Evolutionary conservation across 2,113 vertebrate genomes (phyloP).

Genomic region (Hippopotamus amphibius): DNA sequence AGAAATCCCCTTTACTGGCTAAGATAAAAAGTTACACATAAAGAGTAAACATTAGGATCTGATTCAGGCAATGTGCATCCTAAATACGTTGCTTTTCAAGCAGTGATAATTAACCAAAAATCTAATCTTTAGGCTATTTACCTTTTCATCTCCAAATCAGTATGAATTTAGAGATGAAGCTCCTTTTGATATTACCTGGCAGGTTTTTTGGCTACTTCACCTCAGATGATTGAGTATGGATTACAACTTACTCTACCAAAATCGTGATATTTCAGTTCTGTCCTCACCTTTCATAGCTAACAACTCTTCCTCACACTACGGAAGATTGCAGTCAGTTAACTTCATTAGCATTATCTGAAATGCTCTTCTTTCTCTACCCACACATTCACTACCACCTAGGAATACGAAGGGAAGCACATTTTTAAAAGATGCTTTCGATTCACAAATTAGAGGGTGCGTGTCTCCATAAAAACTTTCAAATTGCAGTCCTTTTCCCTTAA

Average conservation of each 20-base stretch:
- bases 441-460: constrained; percentile 60
- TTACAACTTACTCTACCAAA: constrained; percentile 85
- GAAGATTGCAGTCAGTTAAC: constrained; percentile 81
- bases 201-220: constrained; percentile 82
- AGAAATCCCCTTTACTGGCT: constrained; percentile 1
- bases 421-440: constrained; percentile 76
- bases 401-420: constrained; percentile 71
- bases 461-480: constrained; percentile 69
- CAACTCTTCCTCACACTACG: constrained; percentile 72
- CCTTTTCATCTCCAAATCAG: constrained; percentile 63
- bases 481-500: constrained; percentile 45
- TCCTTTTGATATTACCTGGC: constrained; percentile 76
- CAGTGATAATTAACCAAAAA: constrained; percentile 65
- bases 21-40: constrained; percentile 55
- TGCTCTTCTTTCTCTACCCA: constrained; percentile 78
- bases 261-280: constrained; percentile 78
- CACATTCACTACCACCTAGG: constrained; percentile 82
- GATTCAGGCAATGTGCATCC: background rate
- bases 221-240: constrained; percentile 75
- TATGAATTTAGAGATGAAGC: constrained; percentile 71
- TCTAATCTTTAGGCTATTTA: constrained; percentile 65
- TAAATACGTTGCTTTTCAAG: constrained; percentile 64
- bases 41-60: constrained; percentile 64
- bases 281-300: constrained; percentile 68
- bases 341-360: constrained; percentile 86